Base-by-base conservation (phyloP, 92 coral and sea anemone species). In the Zoanthus sociatus region DNA sequence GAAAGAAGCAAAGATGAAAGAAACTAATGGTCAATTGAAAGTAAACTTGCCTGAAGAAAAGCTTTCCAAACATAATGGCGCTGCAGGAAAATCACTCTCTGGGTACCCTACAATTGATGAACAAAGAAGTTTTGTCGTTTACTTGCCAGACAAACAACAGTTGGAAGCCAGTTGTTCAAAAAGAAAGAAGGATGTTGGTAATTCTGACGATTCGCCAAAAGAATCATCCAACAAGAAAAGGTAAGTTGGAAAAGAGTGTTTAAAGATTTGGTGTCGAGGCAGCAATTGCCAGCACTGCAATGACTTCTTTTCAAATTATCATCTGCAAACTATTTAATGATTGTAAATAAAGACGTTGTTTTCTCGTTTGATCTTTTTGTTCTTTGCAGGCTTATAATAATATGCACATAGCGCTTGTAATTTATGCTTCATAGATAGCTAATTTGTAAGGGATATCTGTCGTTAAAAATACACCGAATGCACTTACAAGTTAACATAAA, bases 51-150 rank as follows among this genome's bases (percentile, higher is more conserved):
- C 75, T 18, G 18, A 71, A 63, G 73, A 79, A 45, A 79, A 79
- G 73, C 44, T 46, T 81, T 81, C 75, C 64, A 66, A 63, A 67
- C 85, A 20, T 42, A 81, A 54, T 6, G 67, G 67, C 5, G 48
- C 82, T 31, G 21, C 75, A 47, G 45, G 46, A 46, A 81, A 81
- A 66, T 18, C 53, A 12, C 75, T 21, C 12, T 13, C 84, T 56
- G 87, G 90, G 88, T 76, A 63, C 85, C 85, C 73, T 48, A 53
- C 88, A 51, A 78, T 94, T 58, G 98, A 94, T 66, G 95, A 90
- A 53, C 98, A 94, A 75, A 78, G 98, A 71, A 88, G 90, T 66
- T 94, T 94, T 78, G 93, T 86, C 58, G 98, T 94, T 45, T 92
- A 83, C 15, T 86, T 90, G 14, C 94, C 98, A 9, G 88, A 83